phyloP scores from a whole-genome alignment of 2,797 vertebrate genomes.

The Rhadinocentrus ornatus region DNA sequence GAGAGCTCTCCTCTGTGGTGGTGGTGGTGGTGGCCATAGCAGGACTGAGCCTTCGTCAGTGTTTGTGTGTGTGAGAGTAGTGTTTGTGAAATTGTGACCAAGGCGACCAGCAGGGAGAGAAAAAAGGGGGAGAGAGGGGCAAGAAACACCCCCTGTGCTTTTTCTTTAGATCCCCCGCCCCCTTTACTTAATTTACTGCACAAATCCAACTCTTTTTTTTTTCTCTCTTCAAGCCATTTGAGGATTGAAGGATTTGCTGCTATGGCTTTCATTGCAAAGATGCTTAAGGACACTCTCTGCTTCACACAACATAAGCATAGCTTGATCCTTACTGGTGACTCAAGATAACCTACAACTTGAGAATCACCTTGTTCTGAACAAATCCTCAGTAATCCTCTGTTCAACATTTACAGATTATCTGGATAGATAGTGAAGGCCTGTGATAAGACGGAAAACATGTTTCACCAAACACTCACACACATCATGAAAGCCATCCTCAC shows the following conservation, averaged over 20 bases:
- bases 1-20: slow-evolving; percentile 64
- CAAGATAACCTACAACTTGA: slow-evolving; percentile 37
- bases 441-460: slow-evolving; percentile 40
- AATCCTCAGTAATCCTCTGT: slow-evolving; percentile 59
- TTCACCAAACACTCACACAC: slow-evolving; percentile 22
- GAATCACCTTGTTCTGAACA: slow-evolving; percentile 45
- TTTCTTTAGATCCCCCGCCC: slow-evolving; percentile 68
- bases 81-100: slow-evolving; percentile 78
- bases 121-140: slow-evolving; percentile 61
- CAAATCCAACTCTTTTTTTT: slow-evolving; percentile 52
- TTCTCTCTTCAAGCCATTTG: slow-evolving; percentile 20
- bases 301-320: neutral
- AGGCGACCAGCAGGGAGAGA: slow-evolving; percentile 72
- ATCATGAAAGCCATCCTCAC: slow-evolving; percentile 40
- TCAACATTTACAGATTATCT: slow-evolving; percentile 47
- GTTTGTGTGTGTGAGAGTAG: slow-evolving; percentile 51
- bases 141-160: slow-evolving; percentile 63
- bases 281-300: slow-evolving; percentile 18
- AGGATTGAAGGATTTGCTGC: slow-evolving; percentile 28
- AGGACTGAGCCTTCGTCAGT: slow-evolving; percentile 77
- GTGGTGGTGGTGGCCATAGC: slow-evolving; percentile 69
- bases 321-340: slow-evolving; percentile 26
- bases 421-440: slow-evolving; percentile 28
- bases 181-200: slow-evolving; percentile 60
- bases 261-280: slow-evolving; percentile 16